Evolutionary conservation across 2,797 vertebrate species (phyloP), one percentile per base, ranked within the genome.

Genomic region (Falco cherrug): DNA sequence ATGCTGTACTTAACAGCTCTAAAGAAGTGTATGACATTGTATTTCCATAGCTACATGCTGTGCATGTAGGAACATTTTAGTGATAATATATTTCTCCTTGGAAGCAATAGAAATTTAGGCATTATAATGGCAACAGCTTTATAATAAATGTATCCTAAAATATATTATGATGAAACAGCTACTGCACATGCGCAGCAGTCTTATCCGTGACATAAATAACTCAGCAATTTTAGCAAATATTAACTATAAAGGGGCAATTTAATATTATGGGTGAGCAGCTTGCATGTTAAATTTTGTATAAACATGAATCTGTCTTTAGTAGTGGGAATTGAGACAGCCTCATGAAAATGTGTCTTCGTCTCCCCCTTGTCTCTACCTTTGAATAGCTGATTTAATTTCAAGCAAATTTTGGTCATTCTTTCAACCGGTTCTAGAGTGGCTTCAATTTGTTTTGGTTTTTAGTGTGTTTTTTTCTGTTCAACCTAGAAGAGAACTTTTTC

Each of bases 241-340:
- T 92, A 78, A 96, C 61, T 90, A 71, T 73, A 92, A 90, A 80
- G 61, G 76, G 33, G 22, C 22, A 87, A 33, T 89, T 96, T 88
- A 65, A 70, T 95, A 71, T 95, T 95, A 83, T 56, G 63, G 77
- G 65, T 80, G 70, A 95, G 81, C 90, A 95, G 87, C 86, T 95
- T 95, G 94, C 47, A 33, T 95, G 73, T 94, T 94, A 82, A 81
- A 88, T 95, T 95, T 90, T 95, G 69, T 76, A 84, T 95, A 95
- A 96, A 89, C 65, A 76, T 84, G 86, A 81, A 95, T 78, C 84
- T 93, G 59, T 90, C 86, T 93, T 88, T 69, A 91, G 57, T 74
- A 81, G 81, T 57, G 22, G 61, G 39, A 94, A 77, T 85, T 84
- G 73, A 93, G 82, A 45, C 26, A 60, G 45, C 51, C 43, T 70